A percentile compares a stretch with the other conserved stretches of the same genome.
These are phyloP conservation scores for Phycodurus eques DNA, from an alignment of 2,113 vertebrate species.

Conservation along the genomic window DNA sequence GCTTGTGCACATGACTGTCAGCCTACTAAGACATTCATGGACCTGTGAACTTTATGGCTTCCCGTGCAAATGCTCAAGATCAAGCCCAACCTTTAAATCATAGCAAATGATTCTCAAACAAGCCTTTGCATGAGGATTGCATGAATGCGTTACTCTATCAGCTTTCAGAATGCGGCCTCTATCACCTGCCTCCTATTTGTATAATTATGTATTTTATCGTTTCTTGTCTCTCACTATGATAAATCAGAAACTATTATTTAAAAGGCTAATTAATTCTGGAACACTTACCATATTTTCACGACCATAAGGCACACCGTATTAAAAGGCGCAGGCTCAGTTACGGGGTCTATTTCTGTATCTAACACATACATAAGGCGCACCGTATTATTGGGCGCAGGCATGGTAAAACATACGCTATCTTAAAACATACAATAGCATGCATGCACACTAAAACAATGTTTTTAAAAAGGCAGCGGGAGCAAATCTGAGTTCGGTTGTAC, in stretches of 20 bases:
- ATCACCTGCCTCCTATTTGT: background rate
- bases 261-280: background rate
- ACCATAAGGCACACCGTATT: no score
- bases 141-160: constrained; percentile 2
- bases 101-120: constrained; percentile 11
- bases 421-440: no score
- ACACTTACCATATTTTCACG: no score
- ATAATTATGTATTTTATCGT: background rate
- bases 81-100: constrained; percentile 10
- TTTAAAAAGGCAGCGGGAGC: no score
- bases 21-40: constrained; percentile 29
- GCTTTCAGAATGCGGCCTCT: background rate
- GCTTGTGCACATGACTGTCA: constrained; percentile 44
- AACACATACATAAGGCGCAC: no score
- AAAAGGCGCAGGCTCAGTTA: no score
- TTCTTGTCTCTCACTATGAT: background rate
- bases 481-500: no score
- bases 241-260: background rate
- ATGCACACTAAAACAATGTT: no score
- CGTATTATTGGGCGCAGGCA: no score
- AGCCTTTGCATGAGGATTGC: constrained; percentile 3
- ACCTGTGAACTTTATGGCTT: constrained; percentile 19
- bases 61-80: constrained; percentile 4
- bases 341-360: no score
- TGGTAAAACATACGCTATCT: no score